These are phyloP conservation scores for Paracanthobrama guichenoti DNA, from an alignment of 2,113 vertebrate species.

Conservation along the genomic window DNA sequence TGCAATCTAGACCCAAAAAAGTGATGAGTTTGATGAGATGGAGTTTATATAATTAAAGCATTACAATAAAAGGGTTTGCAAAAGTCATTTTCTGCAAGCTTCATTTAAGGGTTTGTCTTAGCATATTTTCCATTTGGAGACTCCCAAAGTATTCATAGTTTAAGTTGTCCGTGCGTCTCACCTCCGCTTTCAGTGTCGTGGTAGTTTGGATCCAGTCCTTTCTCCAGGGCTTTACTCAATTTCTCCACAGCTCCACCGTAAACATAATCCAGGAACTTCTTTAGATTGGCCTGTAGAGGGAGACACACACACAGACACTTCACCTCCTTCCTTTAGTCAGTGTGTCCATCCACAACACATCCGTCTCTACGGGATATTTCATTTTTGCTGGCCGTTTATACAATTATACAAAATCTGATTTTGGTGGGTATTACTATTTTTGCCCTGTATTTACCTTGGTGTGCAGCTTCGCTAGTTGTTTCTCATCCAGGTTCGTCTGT, in stretches of 20 bases:
- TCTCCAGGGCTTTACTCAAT: constrained; percentile 85
- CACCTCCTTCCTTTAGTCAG: background rate
- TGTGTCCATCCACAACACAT: background rate
- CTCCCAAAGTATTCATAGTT: background rate
- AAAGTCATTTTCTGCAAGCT: background rate
- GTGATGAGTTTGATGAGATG: no score
- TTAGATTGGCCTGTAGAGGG: constrained; percentile 81
- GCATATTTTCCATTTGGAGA: background rate
- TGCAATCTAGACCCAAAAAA: background rate
- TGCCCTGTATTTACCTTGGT: constrained; percentile 95
- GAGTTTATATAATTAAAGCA: no score
- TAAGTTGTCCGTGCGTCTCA: constrained; percentile 60
- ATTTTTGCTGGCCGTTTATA: background rate
- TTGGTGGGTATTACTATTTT: background rate
- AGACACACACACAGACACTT: background rate
- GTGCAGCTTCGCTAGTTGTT: constrained; percentile 91
- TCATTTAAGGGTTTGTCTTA: background rate
- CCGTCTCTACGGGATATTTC: no score
- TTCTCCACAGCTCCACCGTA: constrained; percentile 84
- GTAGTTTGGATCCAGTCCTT: constrained; percentile 92
- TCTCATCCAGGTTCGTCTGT: constrained; percentile 94
- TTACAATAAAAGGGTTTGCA: background rate
- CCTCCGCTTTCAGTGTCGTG: constrained; percentile 90
- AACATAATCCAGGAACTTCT: constrained; percentile 89
- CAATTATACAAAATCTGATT: background rate